A percentile compares a stretch with the other conserved stretches of the same genome.
phyloP scores from a whole-genome alignment of 2,888 invertebrate genomes.

The Trissoscelio sp. region DNA sequence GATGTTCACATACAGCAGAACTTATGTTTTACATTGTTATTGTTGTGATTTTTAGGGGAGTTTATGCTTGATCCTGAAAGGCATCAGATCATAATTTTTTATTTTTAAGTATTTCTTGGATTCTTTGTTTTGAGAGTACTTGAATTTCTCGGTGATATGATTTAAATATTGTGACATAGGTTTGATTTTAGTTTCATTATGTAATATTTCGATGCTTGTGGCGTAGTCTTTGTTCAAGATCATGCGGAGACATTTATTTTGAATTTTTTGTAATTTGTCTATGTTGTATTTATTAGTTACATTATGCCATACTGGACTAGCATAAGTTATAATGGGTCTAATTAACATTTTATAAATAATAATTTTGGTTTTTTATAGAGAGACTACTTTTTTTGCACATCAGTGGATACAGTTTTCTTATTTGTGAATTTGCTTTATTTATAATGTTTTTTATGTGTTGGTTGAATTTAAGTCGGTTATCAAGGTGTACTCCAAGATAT shows the following conservation, averaged over 20 bases:
- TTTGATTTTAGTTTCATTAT: no score
- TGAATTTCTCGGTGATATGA: no score
- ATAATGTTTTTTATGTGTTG: background rate
- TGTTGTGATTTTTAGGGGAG: no score
- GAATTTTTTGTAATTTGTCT: background rate
- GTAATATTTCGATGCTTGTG: no score
- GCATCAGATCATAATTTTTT: no score
- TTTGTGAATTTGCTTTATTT: background rate
- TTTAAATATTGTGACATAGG: no score
- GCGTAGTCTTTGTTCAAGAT: no score
- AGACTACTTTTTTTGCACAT: constrained; percentile 1
- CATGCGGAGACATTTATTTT: constrained; percentile 17
- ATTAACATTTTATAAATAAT: constrained; percentile 21
- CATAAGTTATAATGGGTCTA: constrained; percentile 6
- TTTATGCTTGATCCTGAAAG: no score
- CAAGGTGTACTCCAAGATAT: constrained; percentile 11
- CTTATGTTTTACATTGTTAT: no score
- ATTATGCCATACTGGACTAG: background rate
- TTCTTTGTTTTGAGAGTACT: no score
- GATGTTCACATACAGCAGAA: no score
- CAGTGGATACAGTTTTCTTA: constrained; percentile 8
- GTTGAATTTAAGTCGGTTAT: constrained; percentile 4
- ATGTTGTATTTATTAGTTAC: background rate
- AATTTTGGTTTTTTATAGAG: constrained; percentile 16
- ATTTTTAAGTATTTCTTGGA: no score